Evolutionary conservation across 2,888 invertebrate species (phyloP).

Genomic region (Hypercompe scribonia): DNA sequence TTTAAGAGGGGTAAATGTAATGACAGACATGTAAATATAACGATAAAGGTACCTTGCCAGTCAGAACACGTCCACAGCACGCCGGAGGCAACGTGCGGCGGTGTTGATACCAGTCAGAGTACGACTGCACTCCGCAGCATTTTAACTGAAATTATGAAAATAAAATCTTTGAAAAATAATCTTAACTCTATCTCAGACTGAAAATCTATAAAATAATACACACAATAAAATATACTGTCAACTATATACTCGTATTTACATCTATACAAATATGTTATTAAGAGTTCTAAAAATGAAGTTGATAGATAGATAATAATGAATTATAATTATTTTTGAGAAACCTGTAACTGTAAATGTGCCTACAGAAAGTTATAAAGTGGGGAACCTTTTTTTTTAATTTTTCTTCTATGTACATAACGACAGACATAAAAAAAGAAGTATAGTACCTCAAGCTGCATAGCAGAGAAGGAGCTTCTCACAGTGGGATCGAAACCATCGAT

Average conservation of each 20-base stretch:
- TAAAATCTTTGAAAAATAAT: no score
- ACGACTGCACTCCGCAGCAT: constrained; percentile 77
- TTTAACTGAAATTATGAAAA: constrained; percentile 71
- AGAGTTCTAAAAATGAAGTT: not conserved
- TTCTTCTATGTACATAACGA: not conserved
- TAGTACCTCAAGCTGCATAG: constrained; percentile 78
- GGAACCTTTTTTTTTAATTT: not conserved
- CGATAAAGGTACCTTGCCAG: constrained; percentile 62
- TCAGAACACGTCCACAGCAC: constrained; percentile 72
- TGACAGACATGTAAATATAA: no score
- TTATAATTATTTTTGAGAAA: not conserved
- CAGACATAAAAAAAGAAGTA: not conserved
- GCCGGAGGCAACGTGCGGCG: constrained; percentile 67
- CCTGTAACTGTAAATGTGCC: not conserved
- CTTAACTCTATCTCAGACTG: no score
- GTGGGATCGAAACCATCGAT: constrained; percentile 64
- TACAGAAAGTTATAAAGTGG: not conserved
- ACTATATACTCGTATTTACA: not conserved
- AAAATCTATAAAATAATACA: not conserved
- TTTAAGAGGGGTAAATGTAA: no score
- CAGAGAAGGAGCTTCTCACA: constrained; percentile 70
- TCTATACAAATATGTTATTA: not conserved
- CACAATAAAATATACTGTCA: not conserved
- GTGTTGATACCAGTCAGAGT: constrained; percentile 71
- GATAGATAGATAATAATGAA: no score